Base-by-base conservation (phyloP, 2,888 invertebrate genomes). In the Sthenelais limicola region DNA sequence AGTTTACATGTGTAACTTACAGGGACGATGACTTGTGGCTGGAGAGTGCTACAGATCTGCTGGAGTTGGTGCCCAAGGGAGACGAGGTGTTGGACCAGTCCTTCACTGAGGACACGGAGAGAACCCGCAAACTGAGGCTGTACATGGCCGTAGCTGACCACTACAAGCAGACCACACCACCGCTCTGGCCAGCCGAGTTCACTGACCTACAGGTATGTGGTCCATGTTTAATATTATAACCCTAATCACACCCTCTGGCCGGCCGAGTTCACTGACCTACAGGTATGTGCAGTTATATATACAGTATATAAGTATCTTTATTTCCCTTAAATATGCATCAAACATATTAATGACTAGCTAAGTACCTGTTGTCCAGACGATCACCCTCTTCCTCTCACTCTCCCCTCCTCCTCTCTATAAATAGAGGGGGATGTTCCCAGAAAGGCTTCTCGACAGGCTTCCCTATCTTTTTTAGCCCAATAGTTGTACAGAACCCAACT, bases 181-280 rank as follows among this genome's bases (percentile, higher is more conserved):
- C 84, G 0, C 77, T 87, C 62, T 80, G 86, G 74, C 82, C 85
- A 0, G 82, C 81, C 12, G 76, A 82, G n/a, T 86, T 83, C 70
- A 72, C 83, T 2, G 86, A 86, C 69, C 76, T 87, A 47, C 83
- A 85, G 58, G 62, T 62, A 56, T 1, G 43, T 12, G 43, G 12
- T 43, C 18, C 43, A 43, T 43, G 12, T 43, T n/a, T n/a, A n/a
- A n/a, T n/a, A n/a, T n/a, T n/a, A n/a, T n/a, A n/a, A n/a, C n/a
- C n/a, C n/a, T n/a, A n/a, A n/a, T n/a, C n/a, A n/a, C n/a, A n/a
- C 84, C 0, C 77, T 87, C 62, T 80, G 86, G 74, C 82, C 85
- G 0, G 82, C 81, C 12, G 76, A 82, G n/a, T 86, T 83, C 70
- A 72, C 83, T 2, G 86, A 86, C 69, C 76, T 87, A 47, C 83